Base-by-base conservation (phyloP, 35 echinoderm and acorn worm species). In the Strongylocentrotus purpuratus region DNA sequence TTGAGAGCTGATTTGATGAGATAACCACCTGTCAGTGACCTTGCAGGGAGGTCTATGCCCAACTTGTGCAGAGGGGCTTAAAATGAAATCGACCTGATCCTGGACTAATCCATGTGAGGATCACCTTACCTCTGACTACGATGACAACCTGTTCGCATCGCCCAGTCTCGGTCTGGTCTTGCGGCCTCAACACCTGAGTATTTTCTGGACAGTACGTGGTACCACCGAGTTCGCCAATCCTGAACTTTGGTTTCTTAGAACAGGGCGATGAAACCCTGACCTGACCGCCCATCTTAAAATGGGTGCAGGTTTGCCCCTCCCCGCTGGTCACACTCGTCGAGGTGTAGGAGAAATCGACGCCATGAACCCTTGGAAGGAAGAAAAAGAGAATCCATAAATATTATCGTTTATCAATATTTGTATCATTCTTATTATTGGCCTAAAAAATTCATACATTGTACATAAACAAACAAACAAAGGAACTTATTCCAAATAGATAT, bases 271-370 rank as follows among this genome's bases (percentile, higher is more conserved):
- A 93, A 31, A 93, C 46, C 45, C 91, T 47, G 31, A 93, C 46
- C n/a, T 93, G 91, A 58, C 91, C 91, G 5, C 48, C 45, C 91
- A 93, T 48, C 91, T 93, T 93, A 93, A 93, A 93, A 12, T 93
- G 91, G n/a, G 46, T 31, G 48, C 91, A 93, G 5, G 91, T 93
- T 14, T 15, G 17, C 18, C 91, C 91, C 45, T 47, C 25, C 31
- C 0, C 48, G 48, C 46, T 31, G 9, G 91, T 93, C 17, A 58
- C 25, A n/a, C 91, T 48, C 18, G 91, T 14, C 28, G 91, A 93
- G 32, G 48, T 20, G 25, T 55, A 93, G 33, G 91, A 47, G 46
- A 93, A 93, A 58, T 93, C 91, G 91, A 93, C 48, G 28, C 91
- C 91, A 58, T 50, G n/a, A 2, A 93, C 46, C 45, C 91, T 93